Base-by-base conservation (phyloP, 2,888 invertebrate genomes). In the Flabesymbios commensalis region DNA sequence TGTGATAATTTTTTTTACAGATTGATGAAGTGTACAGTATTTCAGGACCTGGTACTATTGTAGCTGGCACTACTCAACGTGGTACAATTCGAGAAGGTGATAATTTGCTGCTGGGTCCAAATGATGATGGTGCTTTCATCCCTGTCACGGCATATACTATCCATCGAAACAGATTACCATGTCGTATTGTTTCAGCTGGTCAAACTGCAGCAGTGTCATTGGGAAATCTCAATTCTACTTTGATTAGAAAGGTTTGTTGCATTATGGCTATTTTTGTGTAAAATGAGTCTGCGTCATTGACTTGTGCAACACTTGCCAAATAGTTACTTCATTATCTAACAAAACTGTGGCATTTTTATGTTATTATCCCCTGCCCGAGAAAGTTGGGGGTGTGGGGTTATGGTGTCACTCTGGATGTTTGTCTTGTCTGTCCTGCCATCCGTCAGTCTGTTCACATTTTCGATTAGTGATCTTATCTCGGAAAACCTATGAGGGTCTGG, bases 121-220 rank as follows among this genome's bases (percentile, higher is more conserved):
- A 68, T 56, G 76, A 79, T 36, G 72, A 76, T 26, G 84, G 86
- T 88, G 7, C n/a, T 24, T 67, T 68, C 47, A 28, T 45, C 24
- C 59, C 60, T 14, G 92, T 92, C 0, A 85, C 85, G 17, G 90
- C 98, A 3, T 89, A 90, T 69, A 92, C 93, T 2, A 88, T 98
- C 57, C 94, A 96, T 83, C 87, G 97, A 3, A 95, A 97, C 83
- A 89, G 95, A 70, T 91, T 94, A 4, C 93, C 94, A 0, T 93
- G 94, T 78, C 87, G 92, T 43, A 85, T 89, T 57, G 96, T 95
- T 2, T 87, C 91, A 64, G 94, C 94, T 0, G 93, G 94, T 0
- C 94, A 96, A 81, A 91, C 93, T 71, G 94, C 95, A 0, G 91
- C 93, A 2, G 82, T 94, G 42, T 90, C 90, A 28, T 82, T 94